Conservation (phyloP, 2,797 vertebrate genomes). For the Gymnothorax reevesii region DNA sequence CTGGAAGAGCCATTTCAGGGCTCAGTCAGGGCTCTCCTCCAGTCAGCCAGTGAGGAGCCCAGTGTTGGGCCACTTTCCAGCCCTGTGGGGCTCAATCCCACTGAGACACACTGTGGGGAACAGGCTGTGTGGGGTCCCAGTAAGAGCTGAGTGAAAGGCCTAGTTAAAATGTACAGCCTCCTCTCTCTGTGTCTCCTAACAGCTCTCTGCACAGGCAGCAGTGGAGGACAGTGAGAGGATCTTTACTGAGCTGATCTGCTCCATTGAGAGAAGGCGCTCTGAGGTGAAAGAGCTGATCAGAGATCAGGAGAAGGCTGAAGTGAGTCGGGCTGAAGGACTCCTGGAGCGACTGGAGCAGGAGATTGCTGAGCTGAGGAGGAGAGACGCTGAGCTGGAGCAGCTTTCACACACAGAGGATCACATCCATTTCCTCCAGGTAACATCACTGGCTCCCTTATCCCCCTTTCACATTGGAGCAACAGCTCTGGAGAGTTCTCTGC, state of each 20-base stretch:
- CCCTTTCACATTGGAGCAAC: no score
- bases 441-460: no score
- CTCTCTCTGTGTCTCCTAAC: constrained; percentile 15
- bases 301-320: no score
- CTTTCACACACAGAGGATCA: no score
- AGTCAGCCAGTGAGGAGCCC: constrained; percentile 1
- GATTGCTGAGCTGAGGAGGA: no score
- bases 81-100: background rate
- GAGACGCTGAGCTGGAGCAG: no score
- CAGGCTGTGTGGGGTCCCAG: constrained; percentile 14
- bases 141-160: constrained; percentile 11
- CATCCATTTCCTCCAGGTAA: no score
- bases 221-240: constrained; percentile 29
- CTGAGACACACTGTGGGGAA: constrained; percentile 8
- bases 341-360: no score
- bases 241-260: constrained; percentile 38
- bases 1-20: constrained; percentile 13
- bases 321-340: no score
- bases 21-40: constrained; percentile 7
- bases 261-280: constrained; percentile 40
- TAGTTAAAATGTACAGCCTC: background rate
- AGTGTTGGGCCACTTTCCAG: constrained; percentile 9
- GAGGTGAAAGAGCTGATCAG: constrained; percentile 36
- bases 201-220: constrained; percentile 15
- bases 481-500: no score